Conservation (phyloP, 2,113 vertebrate species). For the Spizaetus ornatus region DNA sequence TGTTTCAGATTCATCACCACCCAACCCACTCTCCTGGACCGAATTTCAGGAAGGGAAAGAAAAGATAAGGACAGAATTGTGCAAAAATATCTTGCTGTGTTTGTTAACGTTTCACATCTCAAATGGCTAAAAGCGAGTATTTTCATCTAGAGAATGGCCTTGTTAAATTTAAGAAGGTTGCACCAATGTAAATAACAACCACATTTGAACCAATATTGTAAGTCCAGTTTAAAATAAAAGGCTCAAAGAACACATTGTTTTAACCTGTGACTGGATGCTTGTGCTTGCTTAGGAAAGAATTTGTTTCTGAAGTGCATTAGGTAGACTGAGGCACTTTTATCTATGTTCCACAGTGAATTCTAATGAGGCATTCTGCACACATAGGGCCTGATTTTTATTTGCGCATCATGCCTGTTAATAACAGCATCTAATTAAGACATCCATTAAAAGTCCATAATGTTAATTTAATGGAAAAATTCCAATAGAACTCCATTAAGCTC, state of each 20-base stretch:
- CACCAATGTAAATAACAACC: background rate
- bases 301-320: background rate
- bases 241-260: background rate
- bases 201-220: background rate
- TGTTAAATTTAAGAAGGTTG: background rate
- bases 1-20: background rate
- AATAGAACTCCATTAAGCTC: conserved; percentile 32
- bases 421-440: conserved; percentile 68
- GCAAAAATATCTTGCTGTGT: background rate
- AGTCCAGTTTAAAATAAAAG: background rate
- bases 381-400: conserved; percentile 59
- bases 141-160: background rate
- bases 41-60: background rate
- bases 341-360: conserved; percentile 11
- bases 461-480: conserved; percentile 67
- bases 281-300: background rate
- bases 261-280: background rate
- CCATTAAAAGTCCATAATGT: conserved; percentile 53
- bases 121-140: background rate
- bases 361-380: conserved; percentile 37
- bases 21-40: background rate
- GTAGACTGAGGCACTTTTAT: conserved; percentile 44
- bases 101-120: background rate
- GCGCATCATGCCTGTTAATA: conserved; percentile 62
- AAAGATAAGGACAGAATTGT: background rate